Evolutionary conservation across 1,140 invertebrate genomes (phyloP).

Genomic region (Eurytemora carolleeae): DNA sequence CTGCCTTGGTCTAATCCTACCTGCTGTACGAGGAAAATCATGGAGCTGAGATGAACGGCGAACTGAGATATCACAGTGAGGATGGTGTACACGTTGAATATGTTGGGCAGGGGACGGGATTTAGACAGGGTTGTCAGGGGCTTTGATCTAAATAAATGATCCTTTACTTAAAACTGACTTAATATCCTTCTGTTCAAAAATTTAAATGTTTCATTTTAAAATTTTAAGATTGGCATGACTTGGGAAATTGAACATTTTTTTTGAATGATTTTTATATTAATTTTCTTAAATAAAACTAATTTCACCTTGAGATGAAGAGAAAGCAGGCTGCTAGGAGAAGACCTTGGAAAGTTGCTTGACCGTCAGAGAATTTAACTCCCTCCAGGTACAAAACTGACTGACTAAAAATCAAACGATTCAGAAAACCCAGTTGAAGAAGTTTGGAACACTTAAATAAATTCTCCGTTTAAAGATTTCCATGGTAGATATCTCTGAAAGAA

Average conservation of each 20-base stretch:
- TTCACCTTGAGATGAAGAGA: slow-evolving; percentile 91
- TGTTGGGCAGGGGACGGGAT: slow-evolving; percentile 87
- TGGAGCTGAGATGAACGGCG: slow-evolving; percentile 72
- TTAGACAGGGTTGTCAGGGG: slow-evolving; percentile 80
- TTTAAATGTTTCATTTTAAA: slow-evolving; percentile 7
- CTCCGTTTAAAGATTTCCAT: no score
- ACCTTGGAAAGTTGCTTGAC: slow-evolving; percentile 87
- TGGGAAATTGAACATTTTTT: slow-evolving; percentile 2
- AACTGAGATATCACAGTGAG: slow-evolving; percentile 88
- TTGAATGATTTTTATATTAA: background rate
- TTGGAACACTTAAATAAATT: no score
- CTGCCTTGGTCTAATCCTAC: slow-evolving; percentile 32
- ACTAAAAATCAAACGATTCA: slow-evolving; percentile 15
- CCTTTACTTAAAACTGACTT: no score
- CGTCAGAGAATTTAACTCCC: slow-evolving; percentile 93
- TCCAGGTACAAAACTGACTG: slow-evolving; percentile 96
- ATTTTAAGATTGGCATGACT: background rate
- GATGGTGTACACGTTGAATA: slow-evolving; percentile 95
- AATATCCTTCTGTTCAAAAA: no score
- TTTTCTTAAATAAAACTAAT: slow-evolving; percentile 28
- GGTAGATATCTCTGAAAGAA: no score
- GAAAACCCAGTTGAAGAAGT: no score
- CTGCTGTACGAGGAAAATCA: slow-evolving; percentile 70
- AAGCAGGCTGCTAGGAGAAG: slow-evolving; percentile 86
- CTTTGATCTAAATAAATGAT: slow-evolving; percentile 33